Conservation (phyloP, 2,797 vertebrate species). For the Coendou prehensilis region DNA sequence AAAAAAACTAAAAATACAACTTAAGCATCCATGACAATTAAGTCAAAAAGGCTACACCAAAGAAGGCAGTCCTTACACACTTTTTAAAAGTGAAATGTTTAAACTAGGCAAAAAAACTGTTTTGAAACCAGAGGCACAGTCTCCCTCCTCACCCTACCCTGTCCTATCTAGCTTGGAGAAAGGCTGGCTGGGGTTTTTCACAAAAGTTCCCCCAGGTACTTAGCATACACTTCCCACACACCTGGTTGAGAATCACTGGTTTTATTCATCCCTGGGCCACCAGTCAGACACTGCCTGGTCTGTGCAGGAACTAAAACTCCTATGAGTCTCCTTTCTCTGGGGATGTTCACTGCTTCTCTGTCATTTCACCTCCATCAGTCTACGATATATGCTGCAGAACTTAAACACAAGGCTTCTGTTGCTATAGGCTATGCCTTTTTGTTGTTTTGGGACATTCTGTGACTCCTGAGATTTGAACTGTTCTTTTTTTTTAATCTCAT, state of each 20-base stretch:
- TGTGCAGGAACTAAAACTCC: neutral
- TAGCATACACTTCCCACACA: neutral
- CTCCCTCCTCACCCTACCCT: neutral
- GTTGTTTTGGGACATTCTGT: conserved; percentile 43
- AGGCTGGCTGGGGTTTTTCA: neutral
- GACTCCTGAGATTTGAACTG: conserved; percentile 25
- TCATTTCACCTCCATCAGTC: neutral
- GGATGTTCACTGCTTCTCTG: neutral
- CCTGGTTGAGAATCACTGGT: neutral
- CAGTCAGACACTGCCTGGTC: neutral
- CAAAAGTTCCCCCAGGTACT: neutral
- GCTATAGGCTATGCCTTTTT: neutral
- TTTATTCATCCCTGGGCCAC: neutral
- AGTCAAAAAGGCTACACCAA: neutral
- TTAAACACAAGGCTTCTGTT: neutral
- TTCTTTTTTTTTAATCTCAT: neutral
- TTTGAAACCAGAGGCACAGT: neutral
- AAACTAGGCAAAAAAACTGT: neutral
- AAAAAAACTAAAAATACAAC: neutral
- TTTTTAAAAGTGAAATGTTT: neutral
- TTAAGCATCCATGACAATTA: neutral
- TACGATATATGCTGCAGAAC: neutral
- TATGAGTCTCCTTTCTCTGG: neutral
- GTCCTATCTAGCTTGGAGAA: neutral
- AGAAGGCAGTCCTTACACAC: neutral